These are phyloP conservation scores for Andrena dorsata DNA, from an alignment of 2,888 invertebrate genomes.

Conservation along the genomic window DNA sequence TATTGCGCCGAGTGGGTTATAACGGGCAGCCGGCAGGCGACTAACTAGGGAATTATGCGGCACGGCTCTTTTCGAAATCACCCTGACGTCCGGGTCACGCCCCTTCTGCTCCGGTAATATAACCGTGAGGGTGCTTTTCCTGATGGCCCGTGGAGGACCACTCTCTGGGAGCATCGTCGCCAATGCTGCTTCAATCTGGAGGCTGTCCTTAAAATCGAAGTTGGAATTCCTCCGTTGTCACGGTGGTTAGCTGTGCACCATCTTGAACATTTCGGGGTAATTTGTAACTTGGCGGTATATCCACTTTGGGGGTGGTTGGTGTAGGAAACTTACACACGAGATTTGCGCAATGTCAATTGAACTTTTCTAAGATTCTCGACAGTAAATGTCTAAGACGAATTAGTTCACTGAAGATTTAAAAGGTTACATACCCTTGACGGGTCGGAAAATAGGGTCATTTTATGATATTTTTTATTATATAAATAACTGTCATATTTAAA, in stretches of 20 bases:
- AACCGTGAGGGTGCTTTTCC: conserved; percentile 26
- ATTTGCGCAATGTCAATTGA: no score
- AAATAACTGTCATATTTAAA: no score
- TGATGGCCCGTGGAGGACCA: conserved; percentile 42
- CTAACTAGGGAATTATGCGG: conserved; percentile 73
- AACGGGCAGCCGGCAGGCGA: conserved; percentile 69
- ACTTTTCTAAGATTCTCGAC: no score
- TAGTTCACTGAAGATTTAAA: no score
- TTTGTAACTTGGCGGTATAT: conserved; percentile 6
- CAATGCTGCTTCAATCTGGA: not conserved
- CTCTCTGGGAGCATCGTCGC: conserved; percentile 12
- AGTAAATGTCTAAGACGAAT: no score
- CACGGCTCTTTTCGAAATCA: conserved; percentile 68
- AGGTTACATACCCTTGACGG: no score
- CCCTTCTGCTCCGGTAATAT: conserved; percentile 35
- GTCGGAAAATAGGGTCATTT: no score
- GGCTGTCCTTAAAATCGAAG: not conserved
- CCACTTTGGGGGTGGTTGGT: no score
- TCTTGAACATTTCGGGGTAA: conserved; percentile 57
- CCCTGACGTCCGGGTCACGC: conserved; percentile 42
- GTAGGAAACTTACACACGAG: no score
- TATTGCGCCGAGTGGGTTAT: conserved; percentile 70
- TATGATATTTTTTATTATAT: no score
- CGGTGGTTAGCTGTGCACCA: conserved; percentile 33
- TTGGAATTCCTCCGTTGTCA: conserved; percentile 15